Conservation (phyloP, 2,888 invertebrate genomes). For the Nineta flava region DNA sequence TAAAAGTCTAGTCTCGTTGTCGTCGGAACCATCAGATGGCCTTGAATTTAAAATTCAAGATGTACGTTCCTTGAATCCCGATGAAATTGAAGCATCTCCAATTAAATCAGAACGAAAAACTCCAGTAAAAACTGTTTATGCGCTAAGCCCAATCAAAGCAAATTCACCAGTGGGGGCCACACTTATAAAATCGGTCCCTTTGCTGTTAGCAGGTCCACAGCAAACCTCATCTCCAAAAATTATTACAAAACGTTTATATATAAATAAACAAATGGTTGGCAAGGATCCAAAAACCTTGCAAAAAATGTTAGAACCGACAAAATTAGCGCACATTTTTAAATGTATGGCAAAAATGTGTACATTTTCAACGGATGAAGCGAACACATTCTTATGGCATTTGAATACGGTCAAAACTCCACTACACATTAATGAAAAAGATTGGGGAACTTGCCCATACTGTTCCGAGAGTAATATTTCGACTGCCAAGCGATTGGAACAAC, state of each 20-base stretch:
- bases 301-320: slow-evolving; percentile 24
- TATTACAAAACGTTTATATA: not conserved
- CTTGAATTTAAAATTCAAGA: not conserved
- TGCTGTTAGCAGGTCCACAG: not conserved
- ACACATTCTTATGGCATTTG: slow-evolving; percentile 28
- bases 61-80: not conserved
- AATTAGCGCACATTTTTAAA: slow-evolving; percentile 33
- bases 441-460: slow-evolving; percentile 39
- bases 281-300: slow-evolving; percentile 16
- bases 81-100: not conserved
- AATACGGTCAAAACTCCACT: slow-evolving; percentile 22
- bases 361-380: slow-evolving; percentile 26
- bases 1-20: not conserved
- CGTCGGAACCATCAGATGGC: not conserved
- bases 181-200: not conserved
- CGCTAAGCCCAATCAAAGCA: not conserved
- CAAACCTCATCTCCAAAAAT: not conserved
- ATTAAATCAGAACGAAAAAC: not conserved
- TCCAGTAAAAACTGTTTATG: not conserved
- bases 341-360: slow-evolving; percentile 36
- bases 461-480: slow-evolving; percentile 27
- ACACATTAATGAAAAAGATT: slow-evolving; percentile 14
- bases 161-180: not conserved
- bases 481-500: slow-evolving; percentile 31
- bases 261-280: not conserved